Evolutionary conservation across 2,888 invertebrate genomes (phyloP), one percentile per base, ranked within the genome.

Genomic region (Polydrusus cervinus): DNA sequence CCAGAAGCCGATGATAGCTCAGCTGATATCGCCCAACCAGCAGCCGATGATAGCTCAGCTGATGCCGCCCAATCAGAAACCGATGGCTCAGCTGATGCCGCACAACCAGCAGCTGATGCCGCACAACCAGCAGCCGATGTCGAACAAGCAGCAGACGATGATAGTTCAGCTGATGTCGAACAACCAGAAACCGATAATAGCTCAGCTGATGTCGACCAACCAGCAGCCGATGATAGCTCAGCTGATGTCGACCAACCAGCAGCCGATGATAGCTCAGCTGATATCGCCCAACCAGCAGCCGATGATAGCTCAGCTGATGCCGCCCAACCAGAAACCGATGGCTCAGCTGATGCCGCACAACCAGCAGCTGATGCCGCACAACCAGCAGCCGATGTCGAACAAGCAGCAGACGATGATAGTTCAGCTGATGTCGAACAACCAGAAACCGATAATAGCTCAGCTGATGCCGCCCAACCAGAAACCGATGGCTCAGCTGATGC

Each of bases 241-340:
- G 25, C 25, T 25, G 25, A 25, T 25, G 25, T 5, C 1, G 25
- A 3, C 1, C 25, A 25, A 25, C 25, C 25, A 25, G 25, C 25
- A 25, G 25, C 25, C 25, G 25, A 51, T 18, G 51, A 20, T 11
- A 51, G 20, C 9, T 51, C 51, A 20, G 51, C 20, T 20, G 47
- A 49, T 16, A 16, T 16, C 7, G 9, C 47, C 1, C 51, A 51
- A 51, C 18, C 20, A 10, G 51, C 7, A 11, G 51, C 51, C 9
- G 20, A 51, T 11, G 25, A 60, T n/a, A 30, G 40, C 11, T 43
- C 62, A 45, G 40, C 62, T 8, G 45, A 62, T 45, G n/a, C 62
- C 0, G 25, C 30, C n/a, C 25, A 25, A 53, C 5, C 53, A 7
- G 53, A 8, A 43, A 13, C 2, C 8, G 20, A 62, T 45, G 13